These are phyloP conservation scores for Pentalonia nigronervosa DNA, from an alignment of 1,140 invertebrate species.

Conservation along the genomic window DNA sequence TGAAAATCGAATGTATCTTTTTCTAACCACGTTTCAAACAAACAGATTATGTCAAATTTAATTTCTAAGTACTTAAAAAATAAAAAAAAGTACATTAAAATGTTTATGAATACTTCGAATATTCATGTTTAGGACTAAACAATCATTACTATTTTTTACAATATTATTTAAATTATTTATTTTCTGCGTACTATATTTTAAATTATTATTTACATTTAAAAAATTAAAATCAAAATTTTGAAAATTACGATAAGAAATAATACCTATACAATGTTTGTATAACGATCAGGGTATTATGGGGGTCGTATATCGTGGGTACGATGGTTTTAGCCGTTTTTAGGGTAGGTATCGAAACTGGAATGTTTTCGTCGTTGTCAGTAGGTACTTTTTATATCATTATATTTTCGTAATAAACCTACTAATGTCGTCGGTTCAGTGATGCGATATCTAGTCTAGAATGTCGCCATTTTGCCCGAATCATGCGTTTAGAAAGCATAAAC, in stretches of 20 bases:
- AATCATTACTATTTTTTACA: neutral
- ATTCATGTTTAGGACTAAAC: neutral
- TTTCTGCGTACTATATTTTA: neutral
- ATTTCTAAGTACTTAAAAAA: neutral
- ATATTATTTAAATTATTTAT: neutral
- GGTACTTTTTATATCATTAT: neutral
- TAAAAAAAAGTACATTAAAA: neutral
- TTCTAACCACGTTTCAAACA: neutral
- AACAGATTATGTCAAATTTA: neutral
- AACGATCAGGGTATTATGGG: neutral
- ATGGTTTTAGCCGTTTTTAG: neutral
- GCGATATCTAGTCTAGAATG: neutral
- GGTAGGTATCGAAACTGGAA: neutral
- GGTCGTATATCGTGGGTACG: too few species aligned
- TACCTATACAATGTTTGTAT: neutral
- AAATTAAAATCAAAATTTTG: neutral
- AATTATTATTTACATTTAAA: neutral
- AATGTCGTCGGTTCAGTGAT: neutral
- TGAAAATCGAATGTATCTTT: neutral
- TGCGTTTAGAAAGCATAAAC: neutral
- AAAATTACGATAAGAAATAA: too few species aligned
- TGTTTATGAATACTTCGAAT: constrained; percentile 10
- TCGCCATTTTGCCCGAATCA: neutral
- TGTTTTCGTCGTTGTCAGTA: neutral
- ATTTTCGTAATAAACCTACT: neutral